Evolutionary conservation across 1,140 invertebrate genomes (phyloP).

Genomic region (Lepidotrigona ventralis): DNA sequence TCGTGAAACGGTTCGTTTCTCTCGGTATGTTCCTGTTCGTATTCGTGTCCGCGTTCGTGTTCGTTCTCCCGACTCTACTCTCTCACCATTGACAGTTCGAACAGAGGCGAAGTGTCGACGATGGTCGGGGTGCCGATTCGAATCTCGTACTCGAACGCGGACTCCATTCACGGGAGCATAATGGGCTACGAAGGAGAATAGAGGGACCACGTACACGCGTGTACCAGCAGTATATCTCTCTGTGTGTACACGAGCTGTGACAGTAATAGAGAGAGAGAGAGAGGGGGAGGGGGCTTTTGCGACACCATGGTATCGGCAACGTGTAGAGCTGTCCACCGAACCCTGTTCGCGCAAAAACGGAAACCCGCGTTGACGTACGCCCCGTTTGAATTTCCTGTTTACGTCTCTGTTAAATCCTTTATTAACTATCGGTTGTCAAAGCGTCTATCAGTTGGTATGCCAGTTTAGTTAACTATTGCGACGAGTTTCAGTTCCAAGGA

Average conservation of each 20-base stretch:
- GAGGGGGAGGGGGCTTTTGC: constrained; percentile 31
- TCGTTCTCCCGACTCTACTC: background rate
- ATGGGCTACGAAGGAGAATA: constrained; percentile 56
- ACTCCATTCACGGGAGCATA: constrained; percentile 63
- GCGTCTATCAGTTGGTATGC: background rate
- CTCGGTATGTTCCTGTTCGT: background rate
- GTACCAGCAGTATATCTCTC: background rate
- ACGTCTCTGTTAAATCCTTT: constrained; percentile 56
- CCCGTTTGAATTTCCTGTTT: constrained; percentile 31
- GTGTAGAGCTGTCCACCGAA: constrained; percentile 26
- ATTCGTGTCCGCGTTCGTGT: too few relatives aligned
- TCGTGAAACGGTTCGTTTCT: constrained; percentile 54
- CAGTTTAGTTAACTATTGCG: too few relatives aligned
- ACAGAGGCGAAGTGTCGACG: constrained; percentile 66
- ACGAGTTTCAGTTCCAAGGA: background rate
- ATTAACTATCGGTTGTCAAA: constrained; percentile 7
- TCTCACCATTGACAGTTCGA: constrained; percentile 64
- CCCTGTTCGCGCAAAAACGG: constrained; percentile 58
- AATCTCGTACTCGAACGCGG: constrained; percentile 67
- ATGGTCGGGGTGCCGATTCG: constrained; percentile 63
- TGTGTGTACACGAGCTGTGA: constrained; percentile 7
- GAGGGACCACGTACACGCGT: constrained; percentile 43
- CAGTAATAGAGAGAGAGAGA: background rate
- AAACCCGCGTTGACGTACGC: constrained; percentile 52
- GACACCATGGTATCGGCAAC: constrained; percentile 21